Evolutionary conservation across 2,888 invertebrate species (phyloP).

Genomic region (Pyrrhia umbra): DNA sequence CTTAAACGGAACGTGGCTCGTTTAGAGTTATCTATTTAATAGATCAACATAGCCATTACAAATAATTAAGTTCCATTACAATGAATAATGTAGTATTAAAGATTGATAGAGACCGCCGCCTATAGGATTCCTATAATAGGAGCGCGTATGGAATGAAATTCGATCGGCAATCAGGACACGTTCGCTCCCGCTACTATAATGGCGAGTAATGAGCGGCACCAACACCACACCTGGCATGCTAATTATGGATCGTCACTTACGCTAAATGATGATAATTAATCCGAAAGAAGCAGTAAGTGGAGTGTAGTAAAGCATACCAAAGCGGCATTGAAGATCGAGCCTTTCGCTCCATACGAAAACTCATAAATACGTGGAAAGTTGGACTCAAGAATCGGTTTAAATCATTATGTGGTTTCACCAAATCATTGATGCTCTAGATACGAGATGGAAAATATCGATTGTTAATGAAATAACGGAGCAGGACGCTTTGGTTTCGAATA

Average conservation of each 20-base stretch:
- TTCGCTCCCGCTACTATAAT: slow-evolving; percentile 79
- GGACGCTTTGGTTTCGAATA: slow-evolving; percentile 12
- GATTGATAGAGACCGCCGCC: slow-evolving; percentile 69
- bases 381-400: slow-evolving; percentile 28
- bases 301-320: slow-evolving; percentile 48
- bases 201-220: slow-evolving; percentile 79
- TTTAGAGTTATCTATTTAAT: slow-evolving; percentile 55
- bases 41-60: slow-evolving; percentile 55
- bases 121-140: slow-evolving; percentile 57
- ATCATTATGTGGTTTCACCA: slow-evolving; percentile 32
- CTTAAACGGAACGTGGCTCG: slow-evolving; percentile 38
- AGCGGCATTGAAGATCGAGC: slow-evolving; percentile 39
- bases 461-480: slow-evolving; percentile 12
- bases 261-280: slow-evolving; percentile 75
- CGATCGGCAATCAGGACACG: slow-evolving; percentile 78
- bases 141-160: slow-evolving; percentile 72
- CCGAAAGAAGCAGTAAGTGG: slow-evolving; percentile 64
- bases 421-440: slow-evolving; percentile 25
- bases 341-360: slow-evolving; percentile 56
- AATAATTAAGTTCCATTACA: slow-evolving; percentile 59
- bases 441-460: slow-evolving; percentile 25
- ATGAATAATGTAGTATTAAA: slow-evolving; percentile 73
- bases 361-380: slow-evolving; percentile 54
- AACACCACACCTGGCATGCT: slow-evolving; percentile 77
- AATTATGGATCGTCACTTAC: slow-evolving; percentile 72